Conservation (phyloP, 2,797 vertebrate genomes). For the Cirrhinus molitorella region DNA sequence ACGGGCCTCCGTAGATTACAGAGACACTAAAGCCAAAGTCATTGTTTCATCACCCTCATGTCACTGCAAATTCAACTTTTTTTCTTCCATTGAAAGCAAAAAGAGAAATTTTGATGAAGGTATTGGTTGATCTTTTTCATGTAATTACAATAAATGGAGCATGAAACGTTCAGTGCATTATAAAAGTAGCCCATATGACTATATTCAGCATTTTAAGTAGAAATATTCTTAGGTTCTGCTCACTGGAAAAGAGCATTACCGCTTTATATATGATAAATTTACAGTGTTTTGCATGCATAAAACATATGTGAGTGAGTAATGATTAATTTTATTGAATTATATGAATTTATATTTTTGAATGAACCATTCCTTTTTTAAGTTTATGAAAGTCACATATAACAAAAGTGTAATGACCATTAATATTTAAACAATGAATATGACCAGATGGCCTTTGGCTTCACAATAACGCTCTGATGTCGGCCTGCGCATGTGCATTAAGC, state of each 20-base stretch:
- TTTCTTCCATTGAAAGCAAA: background rate
- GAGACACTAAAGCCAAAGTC: background rate
- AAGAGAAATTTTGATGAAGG: background rate
- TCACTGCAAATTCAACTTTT: background rate
- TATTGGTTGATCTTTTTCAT: background rate
- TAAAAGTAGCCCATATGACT: background rate
- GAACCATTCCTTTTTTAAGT: background rate
- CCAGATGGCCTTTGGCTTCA: background rate
- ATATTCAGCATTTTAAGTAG: no score
- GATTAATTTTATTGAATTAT: background rate
- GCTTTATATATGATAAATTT: background rate
- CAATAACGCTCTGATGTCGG: conserved; percentile 18
- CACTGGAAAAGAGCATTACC: background rate
- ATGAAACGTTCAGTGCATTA: background rate
- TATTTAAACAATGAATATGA: background rate
- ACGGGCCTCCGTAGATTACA: background rate
- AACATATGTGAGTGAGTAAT: background rate
- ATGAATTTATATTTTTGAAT: background rate
- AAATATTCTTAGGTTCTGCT: background rate
- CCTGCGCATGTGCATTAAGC: conserved; percentile 30
- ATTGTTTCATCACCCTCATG: background rate
- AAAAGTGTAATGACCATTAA: background rate
- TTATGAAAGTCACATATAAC: background rate
- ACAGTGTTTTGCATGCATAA: background rate
- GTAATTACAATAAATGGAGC: background rate